phyloP scores from a whole-genome alignment of 2,113 vertebrate species.

The Paedocypris sp. region DNA sequence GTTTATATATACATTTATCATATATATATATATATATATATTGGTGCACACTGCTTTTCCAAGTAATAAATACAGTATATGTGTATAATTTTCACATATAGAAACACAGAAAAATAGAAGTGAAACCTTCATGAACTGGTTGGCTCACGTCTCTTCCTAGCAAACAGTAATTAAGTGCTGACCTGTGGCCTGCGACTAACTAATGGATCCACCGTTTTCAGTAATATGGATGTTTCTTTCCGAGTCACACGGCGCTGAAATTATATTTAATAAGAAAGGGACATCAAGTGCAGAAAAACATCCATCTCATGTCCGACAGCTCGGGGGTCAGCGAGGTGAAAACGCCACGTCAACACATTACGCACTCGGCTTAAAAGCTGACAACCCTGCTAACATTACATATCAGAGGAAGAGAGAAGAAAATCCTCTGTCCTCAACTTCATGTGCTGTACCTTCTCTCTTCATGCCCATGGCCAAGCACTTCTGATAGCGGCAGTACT shows the following conservation, averaged over 20 bases:
- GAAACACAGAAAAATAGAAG: too few relatives aligned
- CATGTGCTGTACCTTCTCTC: slow-evolving; percentile 86
- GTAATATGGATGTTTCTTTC: background rate
- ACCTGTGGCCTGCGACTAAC: background rate
- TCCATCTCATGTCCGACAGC: background rate
- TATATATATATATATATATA: too few relatives aligned
- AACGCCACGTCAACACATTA: background rate
- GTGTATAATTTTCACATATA: too few relatives aligned
- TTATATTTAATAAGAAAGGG: background rate
- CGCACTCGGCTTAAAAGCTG: background rate
- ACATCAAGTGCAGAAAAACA: background rate
- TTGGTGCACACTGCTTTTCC: too few relatives aligned
- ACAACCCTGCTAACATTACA: too few relatives aligned
- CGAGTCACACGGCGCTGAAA: slow-evolving; percentile 12
- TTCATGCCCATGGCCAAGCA: slow-evolving; percentile 99
- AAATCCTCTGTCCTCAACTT: slow-evolving; percentile 53
- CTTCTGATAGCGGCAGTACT: slow-evolving; percentile 99
- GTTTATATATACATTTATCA: too few relatives aligned
- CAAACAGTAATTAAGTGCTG: background rate
- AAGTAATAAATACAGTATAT: too few relatives aligned
- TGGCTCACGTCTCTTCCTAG: background rate
- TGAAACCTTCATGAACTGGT: background rate
- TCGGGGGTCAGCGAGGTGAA: background rate
- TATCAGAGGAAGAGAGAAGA: background rate
- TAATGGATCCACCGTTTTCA: background rate